phyloP scores from a whole-genome alignment of 2,888 invertebrate species.

The Taenaris catops region DNA sequence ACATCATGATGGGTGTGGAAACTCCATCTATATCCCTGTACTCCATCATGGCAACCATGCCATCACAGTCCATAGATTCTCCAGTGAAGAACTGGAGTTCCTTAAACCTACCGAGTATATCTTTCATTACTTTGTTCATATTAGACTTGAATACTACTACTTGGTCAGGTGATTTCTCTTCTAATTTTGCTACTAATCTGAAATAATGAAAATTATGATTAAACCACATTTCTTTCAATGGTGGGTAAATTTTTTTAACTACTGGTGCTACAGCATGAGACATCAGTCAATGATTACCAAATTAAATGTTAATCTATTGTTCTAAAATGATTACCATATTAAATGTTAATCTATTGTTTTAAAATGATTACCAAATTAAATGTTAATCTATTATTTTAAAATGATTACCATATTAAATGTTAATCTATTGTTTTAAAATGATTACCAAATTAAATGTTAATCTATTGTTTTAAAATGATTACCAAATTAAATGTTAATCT shows the following conservation, averaged over 20 bases:
- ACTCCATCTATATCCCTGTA: conserved; percentile 93
- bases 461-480: no score
- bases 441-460: no score
- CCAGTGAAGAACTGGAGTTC: conserved; percentile 96
- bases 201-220: conserved; percentile 32
- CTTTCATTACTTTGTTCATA: conserved; percentile 96
- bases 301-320: not conserved
- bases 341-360: not conserved
- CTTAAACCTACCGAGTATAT: conserved; percentile 93
- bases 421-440: no score
- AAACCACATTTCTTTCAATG: no score
- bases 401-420: no score
- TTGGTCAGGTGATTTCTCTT: conserved; percentile 90
- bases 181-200: conserved; percentile 89
- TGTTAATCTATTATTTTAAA: no score
- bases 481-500: no score
- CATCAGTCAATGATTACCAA: not conserved
- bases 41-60: conserved; percentile 95
- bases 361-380: no score
- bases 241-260: no score
- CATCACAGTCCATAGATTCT: conserved; percentile 96
- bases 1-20: conserved; percentile 93
- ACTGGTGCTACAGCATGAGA: no score
- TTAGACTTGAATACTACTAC: conserved; percentile 94
- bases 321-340: not conserved